Evolutionary conservation across 2,113 vertebrate species (phyloP), one percentile per base, ranked within the genome.

Genomic region (Istiophorus platypterus): DNA sequence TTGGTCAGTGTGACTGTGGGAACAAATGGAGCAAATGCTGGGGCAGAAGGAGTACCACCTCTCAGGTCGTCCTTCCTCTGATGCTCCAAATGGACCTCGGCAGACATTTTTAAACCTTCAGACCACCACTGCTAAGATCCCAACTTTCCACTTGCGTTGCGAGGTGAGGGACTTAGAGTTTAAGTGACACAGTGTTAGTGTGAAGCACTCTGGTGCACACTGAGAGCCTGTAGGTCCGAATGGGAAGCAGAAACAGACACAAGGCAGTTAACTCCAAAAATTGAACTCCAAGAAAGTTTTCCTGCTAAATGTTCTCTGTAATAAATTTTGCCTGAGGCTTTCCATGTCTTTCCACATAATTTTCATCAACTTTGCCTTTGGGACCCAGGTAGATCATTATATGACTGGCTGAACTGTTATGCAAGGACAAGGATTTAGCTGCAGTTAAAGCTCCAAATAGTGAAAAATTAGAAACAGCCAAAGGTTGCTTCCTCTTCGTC

Each of bases 1-100:
- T 89, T 95, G 85, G 93, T 93, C 72, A 95, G 88, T 10, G 85
- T 94, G 66, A 95, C 94, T 0, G 95, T 95, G 41, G 94, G 92
- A 22, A 95, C 89, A 45, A 77, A 77, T 15, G 81, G 76, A 57
- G 75, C 45, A 15, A 89, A 78, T 12, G 66, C 68, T 2, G 80
- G 27, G 14, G 62, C 78, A 2, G 71, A 51, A 4, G 89, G 79
- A 20, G 80, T 37, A 14, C 26, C 54, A 6, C 68, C 85, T 78
- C 78, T 91, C 59, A 70, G 78, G 31, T 92, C 42, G 0, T 76
- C 69, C 68, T 80, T 94, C 73, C 69, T 91, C 56, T 82, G 89
- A 15, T 20, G 80, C 73, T 94, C 89, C 63, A 84, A 74, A 37
- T 90, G 80, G 49, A 93, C 76, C 75, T 94, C 88, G 5, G 88